phyloP scores from a whole-genome alignment of 2,888 invertebrate genomes.

The Trichogramma dendrolimi region DNA sequence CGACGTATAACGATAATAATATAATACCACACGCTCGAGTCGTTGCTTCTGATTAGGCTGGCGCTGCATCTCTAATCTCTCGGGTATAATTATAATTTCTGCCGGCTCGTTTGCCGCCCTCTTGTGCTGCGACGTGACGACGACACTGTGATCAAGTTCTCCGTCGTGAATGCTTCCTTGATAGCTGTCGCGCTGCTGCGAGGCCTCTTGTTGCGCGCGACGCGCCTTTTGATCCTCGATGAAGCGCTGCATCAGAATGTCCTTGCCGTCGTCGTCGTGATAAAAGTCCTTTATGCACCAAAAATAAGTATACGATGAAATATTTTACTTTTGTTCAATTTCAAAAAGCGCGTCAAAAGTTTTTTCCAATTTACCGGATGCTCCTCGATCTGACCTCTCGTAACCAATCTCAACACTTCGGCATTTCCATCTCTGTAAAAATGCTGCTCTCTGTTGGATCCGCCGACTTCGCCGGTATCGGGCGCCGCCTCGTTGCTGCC shows the following conservation, averaged over 20 bases:
- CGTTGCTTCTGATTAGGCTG: conserved; percentile 30
- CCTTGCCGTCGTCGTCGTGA: conserved; percentile 76
- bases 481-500: conserved; percentile 61
- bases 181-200: conserved; percentile 34
- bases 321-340: not conserved
- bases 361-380: not conserved
- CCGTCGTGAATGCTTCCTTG: conserved; percentile 37
- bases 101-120: conserved; percentile 29
- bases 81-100: conserved; percentile 43
- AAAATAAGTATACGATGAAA: not conserved
- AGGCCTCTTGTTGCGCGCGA: conserved; percentile 29
- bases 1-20: not conserved
- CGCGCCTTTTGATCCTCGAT: conserved; percentile 67
- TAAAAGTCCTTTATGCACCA: conserved; percentile 53
- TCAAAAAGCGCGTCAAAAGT: not conserved
- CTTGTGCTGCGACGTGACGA: conserved; percentile 35
- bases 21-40: conserved; percentile 24
- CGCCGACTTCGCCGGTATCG: conserved; percentile 33
- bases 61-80: conserved; percentile 39
- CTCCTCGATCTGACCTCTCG: conserved; percentile 67
- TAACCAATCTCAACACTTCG: conserved; percentile 75
- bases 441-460: conserved; percentile 62
- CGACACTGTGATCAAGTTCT: conserved; percentile 40
- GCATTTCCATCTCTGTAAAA: conserved; percentile 82
- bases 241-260: conserved; percentile 76